phyloP scores from a whole-genome alignment of 2,797 vertebrate genomes.

The Falco novaeseelandiae region DNA sequence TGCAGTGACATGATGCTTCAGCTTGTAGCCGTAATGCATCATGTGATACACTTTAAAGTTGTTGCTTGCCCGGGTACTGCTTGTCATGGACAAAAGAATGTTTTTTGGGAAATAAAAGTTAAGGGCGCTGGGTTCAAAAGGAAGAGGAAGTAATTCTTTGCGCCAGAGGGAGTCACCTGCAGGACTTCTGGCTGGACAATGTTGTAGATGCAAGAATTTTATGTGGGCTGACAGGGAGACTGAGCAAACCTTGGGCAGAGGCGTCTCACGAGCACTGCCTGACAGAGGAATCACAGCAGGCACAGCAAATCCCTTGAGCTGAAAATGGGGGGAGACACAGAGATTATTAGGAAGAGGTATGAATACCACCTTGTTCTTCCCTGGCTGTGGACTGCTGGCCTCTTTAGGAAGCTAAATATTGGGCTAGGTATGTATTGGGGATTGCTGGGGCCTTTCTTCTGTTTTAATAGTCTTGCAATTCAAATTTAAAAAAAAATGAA shows the following conservation, averaged over 20 bases:
- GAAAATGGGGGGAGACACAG: neutral
- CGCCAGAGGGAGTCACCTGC: neutral
- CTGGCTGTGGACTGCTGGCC: neutral
- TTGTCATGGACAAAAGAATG: neutral
- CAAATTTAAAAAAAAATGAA: neutral
- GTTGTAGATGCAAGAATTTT: neutral
- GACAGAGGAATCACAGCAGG: neutral
- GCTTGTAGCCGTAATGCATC: neutral
- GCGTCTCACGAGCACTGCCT: neutral
- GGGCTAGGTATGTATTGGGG: neutral
- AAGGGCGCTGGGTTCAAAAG: neutral
- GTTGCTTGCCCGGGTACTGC: neutral
- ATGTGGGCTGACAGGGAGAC: neutral
- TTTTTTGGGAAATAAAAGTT: neutral
- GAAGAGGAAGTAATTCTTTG: neutral
- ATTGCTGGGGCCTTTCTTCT: neutral
- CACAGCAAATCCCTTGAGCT: neutral
- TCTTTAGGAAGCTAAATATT: neutral
- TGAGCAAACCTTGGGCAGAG: neutral
- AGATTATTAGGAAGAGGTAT: neutral
- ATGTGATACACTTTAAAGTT: neutral
- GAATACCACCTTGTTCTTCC: neutral
- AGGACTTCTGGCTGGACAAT: neutral
- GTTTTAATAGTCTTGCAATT: neutral
- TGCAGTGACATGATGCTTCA: neutral